Evolutionary conservation across 2,888 invertebrate species (phyloP), one percentile per base, ranked within the genome.

Genomic region (Lacanobia wlatinum): DNA sequence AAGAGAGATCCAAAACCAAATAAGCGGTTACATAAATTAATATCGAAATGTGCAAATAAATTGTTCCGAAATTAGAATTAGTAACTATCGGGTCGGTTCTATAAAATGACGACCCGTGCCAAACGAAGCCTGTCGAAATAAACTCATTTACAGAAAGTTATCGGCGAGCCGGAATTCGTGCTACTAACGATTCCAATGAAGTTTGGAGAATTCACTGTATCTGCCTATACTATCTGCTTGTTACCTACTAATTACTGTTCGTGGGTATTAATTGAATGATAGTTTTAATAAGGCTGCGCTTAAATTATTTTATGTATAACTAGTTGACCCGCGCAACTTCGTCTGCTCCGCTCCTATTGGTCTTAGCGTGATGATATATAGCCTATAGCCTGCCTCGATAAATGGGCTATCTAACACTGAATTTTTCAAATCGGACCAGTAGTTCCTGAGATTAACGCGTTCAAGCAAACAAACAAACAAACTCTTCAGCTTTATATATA

Each of bases 131-230:
- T 28, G 55, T 43, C 52, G 58, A 71, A 71, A 76, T 77, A 71
- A 82, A 82, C 69, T 71, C 66, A 82, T 82, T 84, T 64, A 58
- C 59, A 55, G 71, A 56, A 82, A 77, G 65, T 76, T 70, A 62
- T 69, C 59, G 68, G 43, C 21, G 56, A 61, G 59, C 3, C 64
- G 55, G 34, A 59, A 58, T 59, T 70, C 6, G 34, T 50, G n/a
- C 23, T 64, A 55, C 52, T 40, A 61, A 78, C 38, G n/a, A 50
- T 70, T 75, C 56, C 58, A 50, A 40, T 70, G 53, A 60, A 76
- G 65, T 53, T 80, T 43, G 3, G 14, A 16, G 46, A 80, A 70
- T 46, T 59, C 28, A 18, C 18, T 53, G 46, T 67, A 48, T 70
- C 28, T 64, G 40, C 34, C 21, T 43, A 52, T n/a, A n/a, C n/a